Evolutionary conservation across 2,797 vertebrate species (phyloP), one percentile per base, ranked within the genome.

Genomic region (Pteronotus mesoamericanus): DNA sequence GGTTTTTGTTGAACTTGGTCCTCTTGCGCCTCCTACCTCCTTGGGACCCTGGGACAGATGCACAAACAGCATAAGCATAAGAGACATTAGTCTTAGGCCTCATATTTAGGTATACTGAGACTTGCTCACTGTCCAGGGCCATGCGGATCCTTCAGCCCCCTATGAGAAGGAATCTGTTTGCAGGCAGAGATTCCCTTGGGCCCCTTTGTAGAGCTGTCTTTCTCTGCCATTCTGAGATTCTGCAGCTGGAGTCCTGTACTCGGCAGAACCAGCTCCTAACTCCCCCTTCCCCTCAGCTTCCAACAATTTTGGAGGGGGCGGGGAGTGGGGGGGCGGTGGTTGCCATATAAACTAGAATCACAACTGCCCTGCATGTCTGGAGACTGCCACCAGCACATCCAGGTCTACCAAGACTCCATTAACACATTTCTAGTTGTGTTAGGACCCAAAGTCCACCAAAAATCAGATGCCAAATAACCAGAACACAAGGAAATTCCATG

Each of bases 1-100:
- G 83, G 24, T 57, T n/a, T 77, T 88, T 57, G 77, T 55, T 21
- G 21, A 80, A 91, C 9, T 69, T 79, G 71, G 71, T 87, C 39
- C 91, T 78, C 34, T 59, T 55, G 34, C 61, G n/a, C 26, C 75
- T 92, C 32, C 0, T 7, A 32, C 34, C 6, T 69, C 26, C 51
- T 59, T 44, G 15, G 18, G 37, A 37, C 4, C 1, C 77, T 87
- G 22, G 21, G 15, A 39, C n/a, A 57, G 39, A 59, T 9, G 14
- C 42, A 46, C 32, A 42, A 32, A 44, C 18, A 46, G 39, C 32
- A 4, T 9, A n/a, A n/a, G n/a, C n/a, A n/a, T n/a, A 39, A 32
- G 18, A 34, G 37, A 86, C 59, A 34, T 44, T 5, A 15, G 16
- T 32, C 34, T 90, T 44, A 4, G 55, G 34, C 21, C 53, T 42